These are phyloP conservation scores for Chrosomus eos DNA, from an alignment of 2,797 vertebrate species.

Conservation along the genomic window DNA sequence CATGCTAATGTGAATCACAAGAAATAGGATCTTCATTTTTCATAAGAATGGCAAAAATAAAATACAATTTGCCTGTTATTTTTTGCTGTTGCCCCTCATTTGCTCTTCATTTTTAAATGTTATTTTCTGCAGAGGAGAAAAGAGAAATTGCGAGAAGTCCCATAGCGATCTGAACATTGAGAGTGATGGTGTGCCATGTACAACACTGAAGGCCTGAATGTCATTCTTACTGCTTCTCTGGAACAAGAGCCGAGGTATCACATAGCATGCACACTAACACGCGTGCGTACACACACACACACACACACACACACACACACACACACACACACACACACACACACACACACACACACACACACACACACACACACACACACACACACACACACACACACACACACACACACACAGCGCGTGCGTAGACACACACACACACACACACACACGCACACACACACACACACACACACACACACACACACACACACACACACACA, in stretches of 20 bases:
- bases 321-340: not conserved
- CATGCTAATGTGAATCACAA: conserved; percentile 74
- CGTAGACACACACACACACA: not conserved
- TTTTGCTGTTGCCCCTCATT: conserved; percentile 2
- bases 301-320: not conserved
- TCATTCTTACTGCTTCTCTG: conserved; percentile 61
- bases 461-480: no score
- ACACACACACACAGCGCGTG: not conserved
- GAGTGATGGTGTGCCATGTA: conserved; percentile 7
- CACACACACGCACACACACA: not conserved
- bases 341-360: not conserved
- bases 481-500: no score
- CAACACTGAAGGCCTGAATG: conserved; percentile 49
- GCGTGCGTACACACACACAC: not conserved
- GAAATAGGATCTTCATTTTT: conserved; percentile 74
- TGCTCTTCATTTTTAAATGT: not conserved
- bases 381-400: no score
- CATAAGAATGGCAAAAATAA: conserved; percentile 58
- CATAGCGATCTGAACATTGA: not conserved
- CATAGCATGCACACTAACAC: conserved; percentile 60
- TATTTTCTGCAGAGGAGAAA: not conserved
- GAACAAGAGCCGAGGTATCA: conserved; percentile 77
- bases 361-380: no score
- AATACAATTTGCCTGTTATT: not conserved
- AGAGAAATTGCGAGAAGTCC: conserved; percentile 51